Percentiles rank a stretch among this genome's conserved stretches.
Conservation (phyloP, 2,113 vertebrate genomes). For the Pseudois nayaur region DNA sequence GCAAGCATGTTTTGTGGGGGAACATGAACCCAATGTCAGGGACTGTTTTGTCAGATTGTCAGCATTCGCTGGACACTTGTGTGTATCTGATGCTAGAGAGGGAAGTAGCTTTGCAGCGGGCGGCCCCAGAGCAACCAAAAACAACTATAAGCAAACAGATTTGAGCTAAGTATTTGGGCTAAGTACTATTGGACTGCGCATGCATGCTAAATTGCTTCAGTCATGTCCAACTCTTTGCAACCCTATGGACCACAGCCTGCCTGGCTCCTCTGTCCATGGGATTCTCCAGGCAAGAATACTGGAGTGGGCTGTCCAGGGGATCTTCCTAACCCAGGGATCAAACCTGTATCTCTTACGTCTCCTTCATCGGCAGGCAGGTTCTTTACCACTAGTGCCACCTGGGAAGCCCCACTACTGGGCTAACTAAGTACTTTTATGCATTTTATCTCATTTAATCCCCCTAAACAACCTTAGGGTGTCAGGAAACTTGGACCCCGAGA, state of each 20-base stretch:
- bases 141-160: background rate
- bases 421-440: background rate
- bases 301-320: background rate
- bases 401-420: background rate
- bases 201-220: background rate
- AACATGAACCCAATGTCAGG: background rate
- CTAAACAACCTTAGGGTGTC: too few relatives aligned
- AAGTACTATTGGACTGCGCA: background rate
- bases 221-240: background rate
- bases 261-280: background rate
- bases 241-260: background rate
- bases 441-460: background rate
- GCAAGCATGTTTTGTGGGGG: background rate
- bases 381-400: background rate
- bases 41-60: background rate
- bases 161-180: background rate
- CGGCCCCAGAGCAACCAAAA: background rate
- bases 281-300: background rate
- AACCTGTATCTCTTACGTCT: background rate
- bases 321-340: background rate
- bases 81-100: background rate
- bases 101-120: background rate
- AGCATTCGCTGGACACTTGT: too few relatives aligned
- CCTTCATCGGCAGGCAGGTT: background rate
- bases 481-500: background rate